Evolutionary conservation across 2,113 vertebrate species (phyloP).

Genomic region (Peucedramus taeniatus): DNA sequence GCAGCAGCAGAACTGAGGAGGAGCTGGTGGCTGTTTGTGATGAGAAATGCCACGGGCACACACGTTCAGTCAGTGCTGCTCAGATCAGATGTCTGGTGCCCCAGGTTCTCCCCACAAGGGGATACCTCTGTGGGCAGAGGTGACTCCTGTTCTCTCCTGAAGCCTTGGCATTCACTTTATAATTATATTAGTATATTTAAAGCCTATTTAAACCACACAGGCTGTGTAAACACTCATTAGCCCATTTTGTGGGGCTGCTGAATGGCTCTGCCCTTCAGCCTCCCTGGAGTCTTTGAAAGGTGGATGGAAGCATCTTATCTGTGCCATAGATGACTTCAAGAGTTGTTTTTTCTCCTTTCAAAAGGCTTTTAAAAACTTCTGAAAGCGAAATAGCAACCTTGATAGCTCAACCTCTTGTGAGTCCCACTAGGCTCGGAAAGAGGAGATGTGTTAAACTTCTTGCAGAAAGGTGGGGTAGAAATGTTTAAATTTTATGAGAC

Average conservation of each 20-base stretch:
- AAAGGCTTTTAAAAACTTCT: background rate
- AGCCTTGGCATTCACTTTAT: background rate
- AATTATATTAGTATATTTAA: background rate
- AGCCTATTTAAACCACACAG: background rate
- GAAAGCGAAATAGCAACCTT: background rate
- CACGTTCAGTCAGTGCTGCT: accelerated
- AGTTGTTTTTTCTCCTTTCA: background rate
- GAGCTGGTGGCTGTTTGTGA: background rate
- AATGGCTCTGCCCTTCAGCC: background rate
- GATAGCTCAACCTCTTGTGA: background rate
- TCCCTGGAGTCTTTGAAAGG: background rate
- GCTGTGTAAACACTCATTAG: background rate
- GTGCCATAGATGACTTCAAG: background rate
- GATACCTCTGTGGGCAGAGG: background rate
- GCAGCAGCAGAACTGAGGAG: background rate
- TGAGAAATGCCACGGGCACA: accelerated
- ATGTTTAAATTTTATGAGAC: background rate
- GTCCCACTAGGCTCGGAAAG: background rate
- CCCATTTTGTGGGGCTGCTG: background rate
- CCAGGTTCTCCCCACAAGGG: background rate
- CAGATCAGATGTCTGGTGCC: background rate
- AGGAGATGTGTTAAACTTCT: background rate
- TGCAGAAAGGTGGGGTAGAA: background rate
- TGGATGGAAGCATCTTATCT: background rate
- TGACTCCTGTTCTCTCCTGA: background rate